phyloP scores from a whole-genome alignment of 1,140 invertebrate species.

The Procambarus virginalis region DNA sequence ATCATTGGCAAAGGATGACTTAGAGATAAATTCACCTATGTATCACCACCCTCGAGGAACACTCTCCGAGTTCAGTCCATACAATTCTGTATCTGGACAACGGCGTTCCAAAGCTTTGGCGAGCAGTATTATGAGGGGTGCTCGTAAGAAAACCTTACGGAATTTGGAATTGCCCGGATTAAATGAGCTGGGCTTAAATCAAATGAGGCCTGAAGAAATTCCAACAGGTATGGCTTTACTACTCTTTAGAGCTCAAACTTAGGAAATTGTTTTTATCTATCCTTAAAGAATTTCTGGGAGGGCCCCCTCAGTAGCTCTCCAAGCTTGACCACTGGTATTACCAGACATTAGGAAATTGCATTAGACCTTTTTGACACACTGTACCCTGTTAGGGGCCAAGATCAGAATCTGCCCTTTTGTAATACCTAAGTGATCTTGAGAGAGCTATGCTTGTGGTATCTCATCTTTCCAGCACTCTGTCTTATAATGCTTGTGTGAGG shows the following conservation, averaged over 20 bases:
- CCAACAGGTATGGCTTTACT: neutral
- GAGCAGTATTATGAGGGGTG: constrained; percentile 32
- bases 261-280: neutral
- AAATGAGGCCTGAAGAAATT: neutral
- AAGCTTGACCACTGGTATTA: no score
- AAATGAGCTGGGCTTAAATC: constrained; percentile 5
- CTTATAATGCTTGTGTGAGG: no score
- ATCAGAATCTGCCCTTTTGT: no score
- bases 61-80: constrained; percentile 3
- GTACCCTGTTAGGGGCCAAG: no score
- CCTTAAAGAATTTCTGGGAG: neutral
- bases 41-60: neutral
- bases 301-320: no score
- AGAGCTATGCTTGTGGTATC: no score
- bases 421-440: no score
- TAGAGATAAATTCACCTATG: neutral
- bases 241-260: neutral
- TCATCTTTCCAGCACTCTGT: no score
- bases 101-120: constrained; percentile 32
- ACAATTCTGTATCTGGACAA: constrained; percentile 45
- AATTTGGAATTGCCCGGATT: constrained; percentile 32
- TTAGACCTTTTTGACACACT: no score
- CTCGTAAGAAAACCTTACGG: constrained; percentile 30
- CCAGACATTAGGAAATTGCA: no score
- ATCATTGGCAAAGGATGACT: neutral